phyloP scores from a whole-genome alignment of 92 coral and sea anemone species.

The Actinostola sp. region DNA sequence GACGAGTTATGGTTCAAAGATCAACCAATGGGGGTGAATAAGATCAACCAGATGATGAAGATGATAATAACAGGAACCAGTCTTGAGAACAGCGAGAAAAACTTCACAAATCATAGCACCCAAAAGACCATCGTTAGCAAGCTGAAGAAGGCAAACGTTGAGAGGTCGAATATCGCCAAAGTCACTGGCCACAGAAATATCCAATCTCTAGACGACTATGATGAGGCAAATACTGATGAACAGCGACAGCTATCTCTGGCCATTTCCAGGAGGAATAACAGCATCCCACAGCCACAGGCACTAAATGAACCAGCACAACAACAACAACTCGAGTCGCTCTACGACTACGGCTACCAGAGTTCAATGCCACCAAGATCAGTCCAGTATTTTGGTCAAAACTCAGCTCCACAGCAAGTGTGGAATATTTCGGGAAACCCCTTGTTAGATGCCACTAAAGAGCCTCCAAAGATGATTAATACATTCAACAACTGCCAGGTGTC shows the following conservation, averaged over 20 bases:
- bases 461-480: too few species aligned
- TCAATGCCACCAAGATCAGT: too few species aligned
- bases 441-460: too few species aligned
- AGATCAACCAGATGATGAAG: slow-evolving; percentile 38
- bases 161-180: slow-evolving; percentile 32
- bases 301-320: too few species aligned
- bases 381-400: too few species aligned
- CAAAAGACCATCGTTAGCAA: slow-evolving; percentile 44
- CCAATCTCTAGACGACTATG: slow-evolving; percentile 53
- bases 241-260: slow-evolving; percentile 36
- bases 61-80: slow-evolving; percentile 21
- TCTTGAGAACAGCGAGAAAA: slow-evolving; percentile 26
- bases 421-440: too few species aligned
- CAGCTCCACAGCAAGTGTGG: too few species aligned
- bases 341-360: too few species aligned
- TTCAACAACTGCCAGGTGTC: too few species aligned
- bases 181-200: slow-evolving; percentile 41
- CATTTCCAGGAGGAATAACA: too few species aligned
- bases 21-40: slow-evolving; percentile 49
- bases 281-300: too few species aligned
- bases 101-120: slow-evolving; percentile 48
- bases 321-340: too few species aligned
- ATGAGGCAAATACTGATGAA: slow-evolving; percentile 50
- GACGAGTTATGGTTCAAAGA: slow-evolving; percentile 38
- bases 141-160: slow-evolving; percentile 31